These are phyloP conservation scores for Cotesia chilonis DNA, from an alignment of 1,140 invertebrate genomes.

Conservation along the genomic window DNA sequence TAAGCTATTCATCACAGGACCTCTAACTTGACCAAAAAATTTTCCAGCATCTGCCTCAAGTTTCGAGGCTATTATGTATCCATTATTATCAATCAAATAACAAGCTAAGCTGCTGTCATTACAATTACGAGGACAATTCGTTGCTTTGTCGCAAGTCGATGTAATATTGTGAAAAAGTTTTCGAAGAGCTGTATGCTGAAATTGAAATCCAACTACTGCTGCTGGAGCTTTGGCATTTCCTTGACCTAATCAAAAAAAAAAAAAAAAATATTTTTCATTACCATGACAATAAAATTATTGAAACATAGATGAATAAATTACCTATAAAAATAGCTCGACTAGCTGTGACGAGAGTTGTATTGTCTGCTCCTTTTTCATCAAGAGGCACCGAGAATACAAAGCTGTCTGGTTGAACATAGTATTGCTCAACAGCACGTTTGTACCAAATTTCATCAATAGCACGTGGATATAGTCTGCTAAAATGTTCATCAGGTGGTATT, in stretches of 20 bases:
- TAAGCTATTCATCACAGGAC: slow-evolving; percentile 79
- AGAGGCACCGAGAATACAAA: slow-evolving; percentile 91
- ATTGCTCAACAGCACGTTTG: slow-evolving; percentile 88
- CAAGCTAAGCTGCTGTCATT: slow-evolving; percentile 79
- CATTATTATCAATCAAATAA: slow-evolving; percentile 89
- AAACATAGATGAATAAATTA: slow-evolving; percentile 43
- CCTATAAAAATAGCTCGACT: slow-evolving; percentile 85
- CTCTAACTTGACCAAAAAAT: slow-evolving; percentile 86
- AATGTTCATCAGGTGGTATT: slow-evolving; percentile 51
- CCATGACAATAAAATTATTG: no score
- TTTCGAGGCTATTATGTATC: slow-evolving; percentile 84
- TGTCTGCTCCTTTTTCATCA: slow-evolving; percentile 71
- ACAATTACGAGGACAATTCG: slow-evolving; percentile 73
- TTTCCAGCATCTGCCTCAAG: slow-evolving; percentile 77
- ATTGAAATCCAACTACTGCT: slow-evolving; percentile 92
- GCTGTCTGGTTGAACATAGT: slow-evolving; percentile 79
- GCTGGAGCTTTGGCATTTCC: slow-evolving; percentile 75
- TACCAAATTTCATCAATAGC: slow-evolving; percentile 96
- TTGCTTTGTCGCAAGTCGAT: slow-evolving; percentile 65
- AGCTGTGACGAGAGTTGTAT: slow-evolving; percentile 83
- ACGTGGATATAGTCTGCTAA: slow-evolving; percentile 59
- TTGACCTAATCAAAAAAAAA: slow-evolving; percentile 55
- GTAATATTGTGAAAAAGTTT: slow-evolving; percentile 84
- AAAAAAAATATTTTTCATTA: slow-evolving; percentile 1
- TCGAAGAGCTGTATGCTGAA: slow-evolving; percentile 79